Percentiles rank a stretch among this genome's conserved stretches.
Evolutionary conservation across 2,797 vertebrate genomes (phyloP).

Genomic region (Eulemur albifrons): DNA sequence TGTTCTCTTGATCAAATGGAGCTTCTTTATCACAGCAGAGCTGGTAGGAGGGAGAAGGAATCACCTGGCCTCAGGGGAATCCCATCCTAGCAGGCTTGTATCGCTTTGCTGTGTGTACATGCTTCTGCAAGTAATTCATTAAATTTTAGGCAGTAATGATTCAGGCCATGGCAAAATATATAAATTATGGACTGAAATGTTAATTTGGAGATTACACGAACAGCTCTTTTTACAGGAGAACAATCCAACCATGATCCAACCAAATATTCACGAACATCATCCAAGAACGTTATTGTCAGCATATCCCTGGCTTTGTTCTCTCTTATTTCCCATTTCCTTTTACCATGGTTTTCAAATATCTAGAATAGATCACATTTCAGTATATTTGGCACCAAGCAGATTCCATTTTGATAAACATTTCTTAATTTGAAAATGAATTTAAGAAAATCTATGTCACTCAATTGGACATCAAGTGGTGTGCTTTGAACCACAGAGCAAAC

Average conservation of each 20-base stretch:
- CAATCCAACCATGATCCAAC: not conserved
- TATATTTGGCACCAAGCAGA: not conserved
- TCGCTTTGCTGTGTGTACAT: not conserved
- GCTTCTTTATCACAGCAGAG: not conserved
- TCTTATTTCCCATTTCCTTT: not conserved
- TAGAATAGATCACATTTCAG: not conserved
- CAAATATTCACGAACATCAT: not conserved
- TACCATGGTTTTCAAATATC: not conserved
- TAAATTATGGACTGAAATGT: not conserved
- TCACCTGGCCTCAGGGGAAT: not conserved
- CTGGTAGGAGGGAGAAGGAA: not conserved
- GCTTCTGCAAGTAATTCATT: not conserved
- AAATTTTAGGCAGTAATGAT: not conserved
- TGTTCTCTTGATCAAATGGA: not conserved
- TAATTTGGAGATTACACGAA: not conserved
- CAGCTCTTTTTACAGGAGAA: not conserved
- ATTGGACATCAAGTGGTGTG: not conserved
- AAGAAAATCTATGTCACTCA: not conserved
- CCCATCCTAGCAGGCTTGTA: not conserved
- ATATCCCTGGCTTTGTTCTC: not conserved
- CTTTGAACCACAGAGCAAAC: not conserved
- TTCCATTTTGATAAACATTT: conserved; percentile 15
- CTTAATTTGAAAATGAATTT: not conserved
- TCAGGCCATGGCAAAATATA: not conserved
- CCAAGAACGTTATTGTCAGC: not conserved